Evolutionary conservation across 2,888 invertebrate genomes (phyloP), one percentile per base, ranked within the genome.

Genomic region (Nysson spinosus): DNA sequence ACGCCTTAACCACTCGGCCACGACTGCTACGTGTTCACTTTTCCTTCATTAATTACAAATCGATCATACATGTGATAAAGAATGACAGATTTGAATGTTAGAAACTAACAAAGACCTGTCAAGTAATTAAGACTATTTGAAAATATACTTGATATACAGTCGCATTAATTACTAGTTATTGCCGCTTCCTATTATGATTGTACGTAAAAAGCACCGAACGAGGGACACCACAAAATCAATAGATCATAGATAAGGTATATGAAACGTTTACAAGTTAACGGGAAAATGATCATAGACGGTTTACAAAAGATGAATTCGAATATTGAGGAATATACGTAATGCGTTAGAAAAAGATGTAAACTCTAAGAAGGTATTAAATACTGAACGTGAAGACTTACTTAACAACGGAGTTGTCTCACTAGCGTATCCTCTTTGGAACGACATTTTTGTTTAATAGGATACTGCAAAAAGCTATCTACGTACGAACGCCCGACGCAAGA

Each of bases 1-100:
- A 93, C 93, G 93, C 93, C 93, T 93, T 93, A 93, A 93, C 93
- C 93, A 92, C 93, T 93, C 93, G 93, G 93, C 93, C 93, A 93
- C 92, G 92, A 91, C 93, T 93, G 93, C 93, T 88, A 78, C 19
- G 0, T 14, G 0, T 2, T 2, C 5, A 0, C 0, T 0, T 0
- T 0, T 0, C 0, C 1, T 2, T 4, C 3, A n/a, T 12, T 5
- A 7, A 6, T n/a, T 17, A n/a, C 5, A 39, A 5, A 3, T 6
- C 1, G 22, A 11, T 12, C 20, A 9, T 5, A 14, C 1, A 30
- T 11, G 12, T 1, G 17, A 20, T 0, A 4, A 0, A 0, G 4
- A 1, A 1, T 12, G 0, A 9, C 1, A 0, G 16, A 1, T 1
- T 3, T 7, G 22, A 14, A 11, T 11, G 37, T 46, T 3, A 1